Conservation (phyloP, 2,113 vertebrate genomes). For the Halcyon malimbica region DNA sequence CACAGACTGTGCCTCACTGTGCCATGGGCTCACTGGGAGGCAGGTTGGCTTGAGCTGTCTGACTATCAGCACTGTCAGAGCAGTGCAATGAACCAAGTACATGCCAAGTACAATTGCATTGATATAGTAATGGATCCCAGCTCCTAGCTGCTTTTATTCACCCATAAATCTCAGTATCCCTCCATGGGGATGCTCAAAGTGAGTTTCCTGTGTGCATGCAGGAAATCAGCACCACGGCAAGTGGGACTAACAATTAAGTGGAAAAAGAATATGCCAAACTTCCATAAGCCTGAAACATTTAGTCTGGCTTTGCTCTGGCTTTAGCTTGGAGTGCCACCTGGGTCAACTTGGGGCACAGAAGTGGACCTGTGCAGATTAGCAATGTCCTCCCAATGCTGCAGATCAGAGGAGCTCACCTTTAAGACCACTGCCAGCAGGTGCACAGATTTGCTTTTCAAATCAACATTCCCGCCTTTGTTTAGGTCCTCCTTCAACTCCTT, state of each 20-base stretch:
- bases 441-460: constrained; percentile 80
- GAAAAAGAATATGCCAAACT: neutral
- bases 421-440: constrained; percentile 87
- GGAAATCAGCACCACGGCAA: neutral
- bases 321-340: neutral
- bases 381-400: neutral
- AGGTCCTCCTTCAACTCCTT: constrained; percentile 87
- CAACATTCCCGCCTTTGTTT: constrained; percentile 78
- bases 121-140: neutral
- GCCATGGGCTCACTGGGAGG: neutral
- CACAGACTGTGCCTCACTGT: neutral
- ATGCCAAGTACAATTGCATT: neutral
- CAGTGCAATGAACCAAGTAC: neutral
- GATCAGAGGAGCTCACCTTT: constrained; percentile 78
- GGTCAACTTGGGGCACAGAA: neutral
- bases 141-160: neutral
- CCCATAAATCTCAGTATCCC: neutral
- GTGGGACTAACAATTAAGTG: neutral
- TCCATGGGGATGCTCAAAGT: neutral
- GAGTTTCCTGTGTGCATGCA: neutral
- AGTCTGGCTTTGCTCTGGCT: neutral
- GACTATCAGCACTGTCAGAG: neutral
- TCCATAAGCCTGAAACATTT: neutral
- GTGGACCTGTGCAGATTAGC: neutral
- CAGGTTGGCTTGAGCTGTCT: neutral